Base-by-base conservation (phyloP, 2,888 invertebrate genomes). In the Ceratothoa steindachneri region DNA sequence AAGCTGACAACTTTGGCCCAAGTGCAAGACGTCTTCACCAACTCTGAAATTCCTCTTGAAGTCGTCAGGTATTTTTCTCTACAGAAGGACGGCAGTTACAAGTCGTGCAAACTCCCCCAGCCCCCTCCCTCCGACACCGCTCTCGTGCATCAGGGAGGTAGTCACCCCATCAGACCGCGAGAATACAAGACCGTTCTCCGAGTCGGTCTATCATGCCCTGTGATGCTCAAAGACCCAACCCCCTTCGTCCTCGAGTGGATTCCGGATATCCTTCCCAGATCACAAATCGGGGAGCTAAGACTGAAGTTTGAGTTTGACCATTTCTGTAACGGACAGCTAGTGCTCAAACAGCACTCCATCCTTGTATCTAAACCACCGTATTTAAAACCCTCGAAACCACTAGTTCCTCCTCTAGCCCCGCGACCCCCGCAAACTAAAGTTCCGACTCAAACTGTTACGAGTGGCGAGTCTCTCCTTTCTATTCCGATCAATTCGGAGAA, bases 221-320 rank as follows among this genome's bases (percentile, higher is more conserved):
- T 86, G 41, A 86, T 87, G 81, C 87, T 87, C 82, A 85, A 86
- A 72, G 87, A 89, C 67, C 88, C 88, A 77, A 89, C 87, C 72
- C 90, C 89, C 22, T 89, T 92, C 82, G 85, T 89, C 30, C 88
- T 93, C 60, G 90, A 91, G 82, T 93, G 92, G 92, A 89, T 89
- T 74, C 91, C 91, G 0, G 89, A 90, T 82, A 88, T 91, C 71
- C 85, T 90, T 69, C 89, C 89, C 4, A 85, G 87, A 79, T 89
- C 89, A 41, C 88, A 89, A 81, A 89, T 91, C 78, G 92, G 92
- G 5, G 89, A 91, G 82, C 84, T 93, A 73, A 87, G 89, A 77
- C 86, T 93, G 71, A 88, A 88, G 80, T 92, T 91, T 83, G 89
- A 90, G 82, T 89, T 89, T 82, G 90, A 90, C 60, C 89, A 88